phyloP scores from a whole-genome alignment of 2,888 invertebrate species.

The Phaedon cochleariae region DNA sequence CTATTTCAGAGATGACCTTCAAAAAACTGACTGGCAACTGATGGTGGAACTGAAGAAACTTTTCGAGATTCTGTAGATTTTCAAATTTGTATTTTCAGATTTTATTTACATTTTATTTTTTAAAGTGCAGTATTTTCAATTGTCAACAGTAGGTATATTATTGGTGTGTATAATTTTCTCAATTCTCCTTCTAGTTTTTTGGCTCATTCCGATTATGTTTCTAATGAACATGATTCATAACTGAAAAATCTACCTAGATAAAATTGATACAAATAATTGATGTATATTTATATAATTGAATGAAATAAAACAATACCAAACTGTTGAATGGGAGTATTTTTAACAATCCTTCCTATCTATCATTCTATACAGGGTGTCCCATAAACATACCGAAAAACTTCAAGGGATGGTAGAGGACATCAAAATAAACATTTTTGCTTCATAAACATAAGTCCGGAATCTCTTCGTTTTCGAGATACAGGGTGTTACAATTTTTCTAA shows the following conservation, averaged over 20 bases:
- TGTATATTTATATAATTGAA: constrained; percentile 38
- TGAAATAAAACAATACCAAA: constrained; percentile 28
- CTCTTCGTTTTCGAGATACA: no score
- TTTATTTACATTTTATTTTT: constrained; percentile 17
- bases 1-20: constrained; percentile 97
- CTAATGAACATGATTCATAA: neutral
- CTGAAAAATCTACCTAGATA: neutral
- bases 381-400: no score
- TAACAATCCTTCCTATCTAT: no score
- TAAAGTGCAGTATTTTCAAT: constrained; percentile 24
- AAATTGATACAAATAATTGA: constrained; percentile 15
- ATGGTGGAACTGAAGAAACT: constrained; percentile 98
- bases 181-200: neutral
- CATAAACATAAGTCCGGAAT: no score
- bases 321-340: constrained; percentile 21
- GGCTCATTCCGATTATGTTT: neutral
- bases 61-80: constrained; percentile 88
- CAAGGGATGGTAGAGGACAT: no score
- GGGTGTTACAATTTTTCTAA: no score
- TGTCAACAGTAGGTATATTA: neutral
- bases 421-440: no score
- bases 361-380: no score
- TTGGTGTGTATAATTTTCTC: neutral
- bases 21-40: constrained; percentile 97
- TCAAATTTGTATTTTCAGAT: constrained; percentile 15